These are phyloP conservation scores for Psilanteris sp. DNA, from an alignment of 1,140 invertebrate genomes.

Conservation along the genomic window DNA sequence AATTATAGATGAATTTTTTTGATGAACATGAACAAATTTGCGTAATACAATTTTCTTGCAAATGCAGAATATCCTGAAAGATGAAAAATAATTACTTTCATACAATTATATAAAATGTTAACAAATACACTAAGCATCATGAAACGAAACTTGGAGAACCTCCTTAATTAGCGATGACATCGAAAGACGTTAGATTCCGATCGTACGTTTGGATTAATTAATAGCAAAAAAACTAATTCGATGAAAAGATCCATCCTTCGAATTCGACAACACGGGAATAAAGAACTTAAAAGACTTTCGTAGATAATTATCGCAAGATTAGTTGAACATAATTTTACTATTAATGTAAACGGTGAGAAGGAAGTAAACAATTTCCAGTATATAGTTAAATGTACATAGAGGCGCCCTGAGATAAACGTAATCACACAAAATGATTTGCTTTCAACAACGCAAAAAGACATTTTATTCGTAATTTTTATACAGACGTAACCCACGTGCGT, in stretches of 20 bases:
- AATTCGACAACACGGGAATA: conserved; percentile 28
- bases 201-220: conserved; percentile 14
- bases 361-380: conserved; percentile 34
- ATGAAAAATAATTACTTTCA: no score
- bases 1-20: no score
- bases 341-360: conserved; percentile 12
- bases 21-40: no score
- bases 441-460: conserved; percentile 26
- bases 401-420: conserved; percentile 22
- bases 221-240: no score
- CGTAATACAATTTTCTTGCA: no score
- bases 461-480: conserved; percentile 56
- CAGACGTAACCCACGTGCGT: conserved; percentile 33
- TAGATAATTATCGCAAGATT: conserved; percentile 63
- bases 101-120: no score
- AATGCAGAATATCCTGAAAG: no score
- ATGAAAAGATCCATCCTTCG: conserved; percentile 36
- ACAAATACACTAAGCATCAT: no score
- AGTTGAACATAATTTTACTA: conserved; percentile 40
- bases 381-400: conserved; percentile 57
- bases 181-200: no score
- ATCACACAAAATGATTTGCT: conserved; percentile 25
- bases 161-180: no score
- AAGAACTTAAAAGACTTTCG: conserved; percentile 67
- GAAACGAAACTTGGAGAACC: no score